Evolutionary conservation across 2,113 vertebrate species (phyloP).

Genomic region (Cephalopholis sonnerati): DNA sequence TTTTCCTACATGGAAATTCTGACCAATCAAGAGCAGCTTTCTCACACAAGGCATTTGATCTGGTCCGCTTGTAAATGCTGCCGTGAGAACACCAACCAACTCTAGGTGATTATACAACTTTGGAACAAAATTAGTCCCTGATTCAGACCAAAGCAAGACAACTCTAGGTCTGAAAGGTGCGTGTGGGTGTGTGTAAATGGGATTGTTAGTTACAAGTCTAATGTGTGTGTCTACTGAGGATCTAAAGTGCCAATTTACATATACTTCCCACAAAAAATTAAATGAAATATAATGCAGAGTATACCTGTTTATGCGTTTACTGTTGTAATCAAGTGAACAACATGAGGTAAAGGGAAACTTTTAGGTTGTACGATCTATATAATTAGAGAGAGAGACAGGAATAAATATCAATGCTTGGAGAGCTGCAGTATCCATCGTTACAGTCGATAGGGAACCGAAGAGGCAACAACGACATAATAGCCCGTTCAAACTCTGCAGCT

Average conservation of each 20-base stretch:
- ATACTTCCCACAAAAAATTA: not conserved
- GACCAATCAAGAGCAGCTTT: too few species aligned
- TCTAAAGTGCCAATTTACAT: not conserved
- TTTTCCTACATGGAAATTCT: too few species aligned
- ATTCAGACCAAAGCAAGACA: too few species aligned
- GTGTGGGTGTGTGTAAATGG: not conserved
- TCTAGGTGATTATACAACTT: too few species aligned
- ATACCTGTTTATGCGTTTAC: not conserved
- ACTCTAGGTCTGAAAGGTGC: too few species aligned
- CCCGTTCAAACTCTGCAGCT: not conserved
- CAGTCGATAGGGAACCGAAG: not conserved
- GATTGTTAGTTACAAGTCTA: not conserved
- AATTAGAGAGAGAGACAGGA: not conserved
- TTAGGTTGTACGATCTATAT: not conserved
- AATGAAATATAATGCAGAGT: not conserved
- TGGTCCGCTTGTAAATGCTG: too few species aligned
- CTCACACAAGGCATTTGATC: too few species aligned
- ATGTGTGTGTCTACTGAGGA: not conserved
- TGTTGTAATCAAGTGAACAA: not conserved
- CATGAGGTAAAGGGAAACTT: too few species aligned
- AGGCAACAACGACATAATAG: not conserved
- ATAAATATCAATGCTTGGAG: not conserved
- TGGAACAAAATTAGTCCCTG: too few species aligned
- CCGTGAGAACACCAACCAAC: too few species aligned
- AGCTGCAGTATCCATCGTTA: not conserved